A percentile compares a stretch with the other conserved stretches of the same genome.
phyloP scores from a whole-genome alignment of 2,113 vertebrate genomes.

The Grus americana region DNA sequence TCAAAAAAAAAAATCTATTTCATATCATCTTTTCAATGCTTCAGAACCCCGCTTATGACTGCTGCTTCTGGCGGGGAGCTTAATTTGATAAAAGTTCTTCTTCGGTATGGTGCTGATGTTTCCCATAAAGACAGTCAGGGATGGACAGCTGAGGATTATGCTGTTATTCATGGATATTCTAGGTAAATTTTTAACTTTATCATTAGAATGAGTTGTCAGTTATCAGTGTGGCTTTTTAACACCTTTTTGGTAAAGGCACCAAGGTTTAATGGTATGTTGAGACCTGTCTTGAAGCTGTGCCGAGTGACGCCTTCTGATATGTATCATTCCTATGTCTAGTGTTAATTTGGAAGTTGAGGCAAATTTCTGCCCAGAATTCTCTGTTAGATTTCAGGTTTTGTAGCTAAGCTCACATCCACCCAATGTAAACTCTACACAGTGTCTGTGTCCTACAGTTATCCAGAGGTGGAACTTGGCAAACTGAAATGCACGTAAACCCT shows the following conservation, averaged over 20 bases:
- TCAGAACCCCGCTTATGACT: no score
- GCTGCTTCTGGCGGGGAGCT: conserved; percentile 60
- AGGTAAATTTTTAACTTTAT: conserved; percentile 72
- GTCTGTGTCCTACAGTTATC: neutral
- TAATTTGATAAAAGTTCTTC: conserved; percentile 79
- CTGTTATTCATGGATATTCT: conserved; percentile 81
- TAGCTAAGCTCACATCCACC: neutral
- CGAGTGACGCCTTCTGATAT: neutral
- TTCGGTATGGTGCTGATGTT: conserved; percentile 80
- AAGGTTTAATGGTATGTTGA: neutral
- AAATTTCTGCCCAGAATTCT: neutral
- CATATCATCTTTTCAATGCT: no score
- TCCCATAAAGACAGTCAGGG: conserved; percentile 81
- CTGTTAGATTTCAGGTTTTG: neutral
- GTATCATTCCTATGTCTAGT: neutral
- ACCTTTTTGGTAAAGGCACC: neutral
- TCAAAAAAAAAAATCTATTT: no score
- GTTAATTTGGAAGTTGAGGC: neutral
- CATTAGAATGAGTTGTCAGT: neutral
- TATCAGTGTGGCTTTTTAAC: neutral
- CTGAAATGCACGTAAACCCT: neutral
- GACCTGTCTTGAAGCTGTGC: neutral
- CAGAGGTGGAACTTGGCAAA: neutral
- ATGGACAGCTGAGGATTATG: conserved; percentile 86
- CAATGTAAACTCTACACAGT: neutral